These are phyloP conservation scores for Eulacestoma nigropectus DNA, from an alignment of 2,113 vertebrate genomes.

Conservation along the genomic window DNA sequence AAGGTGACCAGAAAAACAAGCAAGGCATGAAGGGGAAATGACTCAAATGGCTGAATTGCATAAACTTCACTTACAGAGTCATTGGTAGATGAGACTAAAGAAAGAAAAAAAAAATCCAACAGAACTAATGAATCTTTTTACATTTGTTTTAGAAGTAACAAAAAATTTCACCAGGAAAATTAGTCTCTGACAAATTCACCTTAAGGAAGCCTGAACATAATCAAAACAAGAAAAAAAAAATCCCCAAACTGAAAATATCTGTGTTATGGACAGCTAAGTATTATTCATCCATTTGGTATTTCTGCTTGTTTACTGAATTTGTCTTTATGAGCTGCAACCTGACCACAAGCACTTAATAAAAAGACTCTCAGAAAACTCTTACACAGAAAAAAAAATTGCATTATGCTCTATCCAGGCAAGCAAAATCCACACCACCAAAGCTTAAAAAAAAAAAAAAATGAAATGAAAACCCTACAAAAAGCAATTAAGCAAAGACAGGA, in stretches of 20 bases:
- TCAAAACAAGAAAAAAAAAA: accelerated
- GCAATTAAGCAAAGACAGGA: not conserved
- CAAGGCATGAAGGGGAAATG: not conserved
- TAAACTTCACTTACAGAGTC: not conserved
- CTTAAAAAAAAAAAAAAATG: not conserved
- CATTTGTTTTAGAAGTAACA: not conserved
- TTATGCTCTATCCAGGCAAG: not conserved
- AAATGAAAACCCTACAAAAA: not conserved
- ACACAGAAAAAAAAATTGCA: not conserved
- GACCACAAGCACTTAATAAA: not conserved
- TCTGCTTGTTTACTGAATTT: not conserved
- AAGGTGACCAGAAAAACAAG: not conserved
- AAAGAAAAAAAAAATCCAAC: not conserved
- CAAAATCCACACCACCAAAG: not conserved
- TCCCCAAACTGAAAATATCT: accelerated
- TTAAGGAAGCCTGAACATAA: not conserved
- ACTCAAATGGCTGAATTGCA: not conserved
- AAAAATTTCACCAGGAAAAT: not conserved
- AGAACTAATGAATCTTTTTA: not conserved
- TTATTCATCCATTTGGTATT: not conserved
- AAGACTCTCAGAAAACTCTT: not conserved
- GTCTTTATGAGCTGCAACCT: not conserved
- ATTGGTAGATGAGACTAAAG: accelerated
- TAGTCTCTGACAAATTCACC: not conserved
- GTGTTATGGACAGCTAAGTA: not conserved